A percentile compares a stretch with the other conserved stretches of the same genome.
These are phyloP conservation scores for Etheostoma perlongum DNA, from an alignment of 2,797 vertebrate species.

Conservation along the genomic window DNA sequence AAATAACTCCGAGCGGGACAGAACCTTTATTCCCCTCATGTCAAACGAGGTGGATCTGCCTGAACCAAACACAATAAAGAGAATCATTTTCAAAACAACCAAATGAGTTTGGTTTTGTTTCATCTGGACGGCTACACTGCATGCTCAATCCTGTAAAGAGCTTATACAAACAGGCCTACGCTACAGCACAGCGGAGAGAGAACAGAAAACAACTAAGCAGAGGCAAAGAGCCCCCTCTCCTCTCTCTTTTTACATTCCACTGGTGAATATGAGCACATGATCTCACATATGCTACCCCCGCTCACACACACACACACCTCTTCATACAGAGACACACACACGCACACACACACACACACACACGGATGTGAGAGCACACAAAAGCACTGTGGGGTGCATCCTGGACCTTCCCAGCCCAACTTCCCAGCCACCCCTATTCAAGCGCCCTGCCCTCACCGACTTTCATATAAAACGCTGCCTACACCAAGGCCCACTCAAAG, in stretches of 20 bases:
- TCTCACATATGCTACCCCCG: slow-evolving; percentile 81
- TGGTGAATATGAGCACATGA: slow-evolving; percentile 87
- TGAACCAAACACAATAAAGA: slow-evolving; percentile 80
- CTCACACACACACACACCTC: slow-evolving; percentile 10
- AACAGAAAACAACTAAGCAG: slow-evolving; percentile 78
- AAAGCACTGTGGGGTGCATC: slow-evolving; percentile 84
- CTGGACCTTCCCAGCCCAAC: slow-evolving; percentile 80
- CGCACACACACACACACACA: slow-evolving; percentile 55
- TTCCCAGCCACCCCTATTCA: slow-evolving; percentile 82
- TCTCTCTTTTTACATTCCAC: slow-evolving; percentile 83
- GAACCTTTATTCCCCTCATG: slow-evolving; percentile 68
- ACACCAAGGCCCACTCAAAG: slow-evolving; percentile 80
- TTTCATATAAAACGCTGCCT: slow-evolving; percentile 81
- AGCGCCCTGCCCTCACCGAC: slow-evolving; percentile 73
- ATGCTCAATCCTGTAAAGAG: slow-evolving; percentile 78
- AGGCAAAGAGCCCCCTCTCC: slow-evolving; percentile 49
- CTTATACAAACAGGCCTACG: slow-evolving; percentile 79
- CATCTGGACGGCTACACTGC: slow-evolving; percentile 79
- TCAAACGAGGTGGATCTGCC: slow-evolving; percentile 78
- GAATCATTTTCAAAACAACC: slow-evolving; percentile 81
- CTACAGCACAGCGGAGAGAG: slow-evolving; percentile 67
- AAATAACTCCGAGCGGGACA: slow-evolving; percentile 71
- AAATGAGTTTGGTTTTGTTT: slow-evolving; percentile 81
- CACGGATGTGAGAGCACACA: slow-evolving; percentile 76
- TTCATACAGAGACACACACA: slow-evolving; percentile 52